Conservation (phyloP, 2,888 invertebrate species). For the Tenthredo scrophulariae region DNA sequence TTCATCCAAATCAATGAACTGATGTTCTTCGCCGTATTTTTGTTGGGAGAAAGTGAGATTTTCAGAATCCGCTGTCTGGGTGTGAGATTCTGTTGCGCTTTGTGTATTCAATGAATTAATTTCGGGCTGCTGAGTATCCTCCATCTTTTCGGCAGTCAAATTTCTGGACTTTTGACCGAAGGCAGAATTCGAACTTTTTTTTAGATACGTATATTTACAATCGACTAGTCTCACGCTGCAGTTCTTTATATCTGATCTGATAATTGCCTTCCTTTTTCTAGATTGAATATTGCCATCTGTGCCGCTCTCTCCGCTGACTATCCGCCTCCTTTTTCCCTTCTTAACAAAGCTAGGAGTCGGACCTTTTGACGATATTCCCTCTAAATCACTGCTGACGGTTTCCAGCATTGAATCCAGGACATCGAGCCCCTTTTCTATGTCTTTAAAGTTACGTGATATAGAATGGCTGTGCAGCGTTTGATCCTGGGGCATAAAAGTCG, state of each 20-base stretch:
- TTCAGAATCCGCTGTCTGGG: not conserved
- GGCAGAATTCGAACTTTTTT: slow-evolving; percentile 5
- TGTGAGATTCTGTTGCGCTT: not conserved
- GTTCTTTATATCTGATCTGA: slow-evolving; percentile 65
- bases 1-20: not conserved
- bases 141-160: not conserved
- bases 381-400: not conserved
- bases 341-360: not conserved
- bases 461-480: not conserved
- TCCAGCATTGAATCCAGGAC: slow-evolving; percentile 24
- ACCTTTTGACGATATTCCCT: not conserved
- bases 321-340: not conserved
- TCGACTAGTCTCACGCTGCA: slow-evolving; percentile 72
- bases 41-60: not conserved
- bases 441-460: not conserved
- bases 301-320: not conserved
- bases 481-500: not conserved
- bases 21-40: not conserved
- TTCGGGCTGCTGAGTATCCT: not conserved
- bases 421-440: not conserved
- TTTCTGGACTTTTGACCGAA: not conserved
- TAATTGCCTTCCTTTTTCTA: not conserved
- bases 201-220: slow-evolving; percentile 67
- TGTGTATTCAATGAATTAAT: not conserved
- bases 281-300: not conserved